Conservation (phyloP, 2,797 vertebrate species). For the Gobionotothen gibberifrons region DNA sequence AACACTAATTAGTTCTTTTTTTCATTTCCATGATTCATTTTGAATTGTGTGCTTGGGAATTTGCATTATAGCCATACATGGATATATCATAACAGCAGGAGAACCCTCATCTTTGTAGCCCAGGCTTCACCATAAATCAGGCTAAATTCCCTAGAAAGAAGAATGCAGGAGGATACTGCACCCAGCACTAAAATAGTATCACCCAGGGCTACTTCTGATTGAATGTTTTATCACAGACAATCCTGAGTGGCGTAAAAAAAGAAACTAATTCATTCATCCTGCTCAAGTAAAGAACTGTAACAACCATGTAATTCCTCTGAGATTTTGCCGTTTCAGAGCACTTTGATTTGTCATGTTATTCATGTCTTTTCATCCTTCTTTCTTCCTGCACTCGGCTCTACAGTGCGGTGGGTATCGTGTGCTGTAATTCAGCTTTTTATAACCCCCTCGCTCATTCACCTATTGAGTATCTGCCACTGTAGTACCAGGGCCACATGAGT, state of each 20-base stretch:
- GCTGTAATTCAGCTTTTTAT: slow-evolving; percentile 78
- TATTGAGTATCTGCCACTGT: slow-evolving; percentile 76
- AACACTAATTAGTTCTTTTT: slow-evolving; percentile 69
- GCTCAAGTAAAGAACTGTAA: slow-evolving; percentile 81
- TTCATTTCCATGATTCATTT: slow-evolving; percentile 68
- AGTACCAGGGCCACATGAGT: slow-evolving; percentile 71
- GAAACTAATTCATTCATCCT: slow-evolving; percentile 84
- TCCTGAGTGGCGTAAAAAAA: slow-evolving; percentile 79
- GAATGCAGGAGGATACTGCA: slow-evolving; percentile 72
- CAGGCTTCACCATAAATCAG: slow-evolving; percentile 78
- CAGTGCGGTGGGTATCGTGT: slow-evolving; percentile 68
- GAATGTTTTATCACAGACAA: slow-evolving; percentile 84
- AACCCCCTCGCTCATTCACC: slow-evolving; percentile 76
- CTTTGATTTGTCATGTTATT: slow-evolving; percentile 83
- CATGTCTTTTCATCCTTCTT: slow-evolving; percentile 75
- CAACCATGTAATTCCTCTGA: slow-evolving; percentile 82
- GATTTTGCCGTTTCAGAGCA: slow-evolving; percentile 75
- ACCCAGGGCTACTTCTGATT: slow-evolving; percentile 79
- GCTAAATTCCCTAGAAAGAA: slow-evolving; percentile 80
- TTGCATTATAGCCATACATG: slow-evolving; percentile 63
- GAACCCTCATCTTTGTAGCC: slow-evolving; percentile 68
- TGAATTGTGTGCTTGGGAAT: slow-evolving; percentile 54
- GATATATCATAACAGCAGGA: slow-evolving; percentile 65
- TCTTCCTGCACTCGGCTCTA: slow-evolving; percentile 52
- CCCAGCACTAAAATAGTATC: slow-evolving; percentile 81